phyloP scores from a whole-genome alignment of 2,797 vertebrate genomes.

The Pantherophis alleghaniensis region DNA sequence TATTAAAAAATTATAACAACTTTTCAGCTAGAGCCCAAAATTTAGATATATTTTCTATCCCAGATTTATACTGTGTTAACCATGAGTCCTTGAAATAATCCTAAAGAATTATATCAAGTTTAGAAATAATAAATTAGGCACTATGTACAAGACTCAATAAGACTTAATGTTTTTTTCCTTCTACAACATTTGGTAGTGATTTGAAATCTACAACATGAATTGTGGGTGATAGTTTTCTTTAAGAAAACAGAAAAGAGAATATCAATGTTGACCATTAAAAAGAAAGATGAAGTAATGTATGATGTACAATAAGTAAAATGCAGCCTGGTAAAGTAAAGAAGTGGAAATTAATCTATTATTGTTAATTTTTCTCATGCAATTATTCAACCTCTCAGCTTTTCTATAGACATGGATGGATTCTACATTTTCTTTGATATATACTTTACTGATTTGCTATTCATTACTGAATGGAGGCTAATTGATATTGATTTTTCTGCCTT shows the following conservation, averaged over 20 bases:
- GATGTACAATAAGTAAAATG: not conserved
- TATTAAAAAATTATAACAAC: not conserved
- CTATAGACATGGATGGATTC: not conserved
- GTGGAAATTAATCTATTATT: not conserved
- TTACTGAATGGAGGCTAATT: slow-evolving; percentile 56
- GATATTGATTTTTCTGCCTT: slow-evolving; percentile 52
- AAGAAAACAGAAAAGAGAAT: slow-evolving; percentile 13
- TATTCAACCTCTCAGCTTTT: slow-evolving; percentile 26
- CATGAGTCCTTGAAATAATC: not conserved
- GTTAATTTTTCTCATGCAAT: slow-evolving; percentile 19
- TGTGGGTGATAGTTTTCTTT: not conserved
- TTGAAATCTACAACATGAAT: not conserved
- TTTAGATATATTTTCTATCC: not conserved
- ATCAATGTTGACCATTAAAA: not conserved
- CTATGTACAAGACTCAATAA: not conserved
- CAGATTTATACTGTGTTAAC: not conserved
- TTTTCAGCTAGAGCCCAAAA: not conserved
- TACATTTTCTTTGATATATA: slow-evolving; percentile 39
- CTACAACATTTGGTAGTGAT: not conserved
- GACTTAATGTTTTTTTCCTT: not conserved
- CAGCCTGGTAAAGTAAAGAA: not conserved
- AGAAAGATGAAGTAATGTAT: not conserved
- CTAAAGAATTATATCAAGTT: not conserved
- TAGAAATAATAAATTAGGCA: not conserved
- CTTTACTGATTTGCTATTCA: slow-evolving; percentile 47